Percentiles rank a stretch among this genome's conserved stretches.
phyloP scores from a whole-genome alignment of 2,888 invertebrate genomes.

The Melolontha melolontha region DNA sequence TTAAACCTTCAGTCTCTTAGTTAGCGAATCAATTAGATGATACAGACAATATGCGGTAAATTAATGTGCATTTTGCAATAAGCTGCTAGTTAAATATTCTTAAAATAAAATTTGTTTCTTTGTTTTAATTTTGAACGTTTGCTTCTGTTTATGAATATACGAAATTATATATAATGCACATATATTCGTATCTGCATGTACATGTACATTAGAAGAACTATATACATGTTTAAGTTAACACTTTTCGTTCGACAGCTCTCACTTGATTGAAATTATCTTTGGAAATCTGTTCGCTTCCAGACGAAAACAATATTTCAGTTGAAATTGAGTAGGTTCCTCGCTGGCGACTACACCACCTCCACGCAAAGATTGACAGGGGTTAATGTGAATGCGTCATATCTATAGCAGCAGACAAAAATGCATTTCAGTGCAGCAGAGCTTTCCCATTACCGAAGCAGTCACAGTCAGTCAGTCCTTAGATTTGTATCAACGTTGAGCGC shows the following conservation, averaged over 20 bases:
- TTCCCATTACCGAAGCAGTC: conserved; percentile 42
- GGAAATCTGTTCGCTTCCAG: conserved; percentile 16
- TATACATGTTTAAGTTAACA: background rate
- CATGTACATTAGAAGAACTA: no score
- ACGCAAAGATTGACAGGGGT: conserved; percentile 43
- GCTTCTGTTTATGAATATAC: no score
- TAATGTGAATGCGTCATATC: conserved; percentile 45
- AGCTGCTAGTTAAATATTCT: no score
- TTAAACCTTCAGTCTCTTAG: no score
- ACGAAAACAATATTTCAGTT: conserved; percentile 31
- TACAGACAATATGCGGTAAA: no score
- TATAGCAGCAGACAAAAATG: conserved; percentile 43
- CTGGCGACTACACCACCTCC: conserved; percentile 16
- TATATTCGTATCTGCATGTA: no score
- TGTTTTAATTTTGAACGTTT: no score
- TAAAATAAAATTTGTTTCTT: no score
- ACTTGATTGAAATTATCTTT: conserved; percentile 23
- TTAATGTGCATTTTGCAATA: no score
- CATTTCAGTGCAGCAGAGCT: conserved; percentile 41
- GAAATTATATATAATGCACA: no score
- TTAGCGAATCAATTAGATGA: no score
- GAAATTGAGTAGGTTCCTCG: conserved; percentile 9
- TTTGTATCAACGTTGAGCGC: conserved; percentile 35
- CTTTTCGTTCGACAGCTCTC: background rate
- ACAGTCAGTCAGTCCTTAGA: conserved; percentile 28